Percentiles rank a stretch among this genome's conserved stretches.
Evolutionary conservation across 2,113 vertebrate species (phyloP).

Genomic region (Lepisosteus oculatus): DNA sequence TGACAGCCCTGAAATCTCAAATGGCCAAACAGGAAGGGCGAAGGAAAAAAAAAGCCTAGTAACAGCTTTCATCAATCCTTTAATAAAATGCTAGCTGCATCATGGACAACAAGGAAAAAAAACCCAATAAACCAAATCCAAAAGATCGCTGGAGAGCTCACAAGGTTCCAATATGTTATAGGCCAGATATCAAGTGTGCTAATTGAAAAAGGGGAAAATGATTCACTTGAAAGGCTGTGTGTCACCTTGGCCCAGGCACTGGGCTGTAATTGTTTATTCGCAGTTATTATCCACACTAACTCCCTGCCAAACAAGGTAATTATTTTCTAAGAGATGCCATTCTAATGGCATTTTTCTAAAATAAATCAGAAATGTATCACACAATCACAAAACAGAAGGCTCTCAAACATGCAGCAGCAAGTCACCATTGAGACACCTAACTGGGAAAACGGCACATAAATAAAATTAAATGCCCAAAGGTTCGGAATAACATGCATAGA

Average conservation of each 20-base stretch:
- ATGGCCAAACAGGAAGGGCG: not conserved
- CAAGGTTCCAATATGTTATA: not conserved
- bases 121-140: not conserved
- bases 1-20: not conserved
- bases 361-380: not conserved
- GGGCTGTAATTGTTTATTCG: not conserved
- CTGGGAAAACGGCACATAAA: not conserved
- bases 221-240: not conserved
- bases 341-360: not conserved
- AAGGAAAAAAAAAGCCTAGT: not conserved
- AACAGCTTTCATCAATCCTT: not conserved
- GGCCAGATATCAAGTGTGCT: not conserved
- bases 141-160: not conserved
- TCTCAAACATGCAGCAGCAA: not conserved
- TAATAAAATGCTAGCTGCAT: not conserved
- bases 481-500: too few relatives aligned
- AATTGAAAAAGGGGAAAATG: not conserved
- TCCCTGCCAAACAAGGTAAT: not conserved
- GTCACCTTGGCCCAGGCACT: not conserved
- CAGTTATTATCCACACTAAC: conserved; percentile 1
- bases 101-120: not conserved
- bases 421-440: not conserved
- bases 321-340: not conserved
- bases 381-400: not conserved
- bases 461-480: not conserved